These are phyloP conservation scores for Limonius californicus DNA, from an alignment of 1,140 invertebrate species.

Conservation along the genomic window DNA sequence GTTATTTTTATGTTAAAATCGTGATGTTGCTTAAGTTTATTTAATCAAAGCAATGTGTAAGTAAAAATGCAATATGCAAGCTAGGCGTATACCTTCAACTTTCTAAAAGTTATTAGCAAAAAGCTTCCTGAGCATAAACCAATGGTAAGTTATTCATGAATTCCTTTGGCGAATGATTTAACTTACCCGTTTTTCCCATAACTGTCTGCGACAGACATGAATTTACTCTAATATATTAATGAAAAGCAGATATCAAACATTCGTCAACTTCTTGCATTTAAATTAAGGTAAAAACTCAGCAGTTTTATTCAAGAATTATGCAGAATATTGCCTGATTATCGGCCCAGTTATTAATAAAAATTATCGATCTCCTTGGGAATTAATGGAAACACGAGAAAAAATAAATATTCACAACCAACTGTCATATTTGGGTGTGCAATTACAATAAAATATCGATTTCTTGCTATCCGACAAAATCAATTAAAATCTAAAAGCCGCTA, in stretches of 20 bases:
- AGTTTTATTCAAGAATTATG: not conserved
- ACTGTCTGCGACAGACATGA: not conserved
- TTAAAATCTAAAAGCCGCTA: not conserved
- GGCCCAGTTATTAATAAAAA: not conserved
- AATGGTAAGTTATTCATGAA: not conserved
- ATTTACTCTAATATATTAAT: constrained; percentile 1
- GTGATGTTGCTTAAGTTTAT: too few species aligned
- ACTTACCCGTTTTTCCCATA: constrained; percentile 1
- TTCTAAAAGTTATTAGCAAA: constrained; percentile 1
- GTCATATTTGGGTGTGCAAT: too few species aligned
- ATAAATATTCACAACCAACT: too few species aligned
- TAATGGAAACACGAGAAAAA: too few species aligned
- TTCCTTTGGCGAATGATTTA: constrained; percentile 1
- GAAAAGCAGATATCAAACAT: constrained; percentile 1
- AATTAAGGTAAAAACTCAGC: not conserved
- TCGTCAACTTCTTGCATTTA: not conserved
- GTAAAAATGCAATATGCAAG: not conserved
- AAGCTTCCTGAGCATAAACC: not conserved
- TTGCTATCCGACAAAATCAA: not conserved
- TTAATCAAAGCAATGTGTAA: too few species aligned
- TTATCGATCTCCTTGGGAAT: too few species aligned
- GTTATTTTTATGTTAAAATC: too few species aligned
- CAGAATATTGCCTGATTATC: not conserved
- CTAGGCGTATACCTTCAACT: not conserved
- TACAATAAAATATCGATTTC: not conserved